Conservation (phyloP, 2,888 invertebrate species). For the Sphaeridia pumilis region DNA sequence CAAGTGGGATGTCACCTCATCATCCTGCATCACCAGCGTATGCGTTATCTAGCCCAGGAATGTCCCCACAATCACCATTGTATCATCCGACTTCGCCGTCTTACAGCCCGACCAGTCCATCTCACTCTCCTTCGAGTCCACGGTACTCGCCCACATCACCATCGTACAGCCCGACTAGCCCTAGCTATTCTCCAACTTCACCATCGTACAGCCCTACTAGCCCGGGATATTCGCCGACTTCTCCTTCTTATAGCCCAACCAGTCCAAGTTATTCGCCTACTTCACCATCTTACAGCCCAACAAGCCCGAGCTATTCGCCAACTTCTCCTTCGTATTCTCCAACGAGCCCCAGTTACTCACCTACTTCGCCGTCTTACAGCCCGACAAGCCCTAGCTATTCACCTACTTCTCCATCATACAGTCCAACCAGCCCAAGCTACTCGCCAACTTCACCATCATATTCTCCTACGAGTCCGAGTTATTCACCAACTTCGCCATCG, state of each 20-base stretch:
- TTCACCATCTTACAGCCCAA: constrained; percentile 44
- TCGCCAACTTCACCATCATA: constrained; percentile 50
- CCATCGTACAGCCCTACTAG: constrained; percentile 48
- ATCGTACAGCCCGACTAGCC: too few relatives aligned
- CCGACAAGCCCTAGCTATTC: constrained; percentile 71
- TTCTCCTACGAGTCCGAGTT: constrained; percentile 50
- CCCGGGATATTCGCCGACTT: constrained; percentile 72
- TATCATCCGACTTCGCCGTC: constrained; percentile 58
- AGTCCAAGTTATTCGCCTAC: constrained; percentile 45
- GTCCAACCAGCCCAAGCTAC: constrained; percentile 49
- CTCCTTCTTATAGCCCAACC: constrained; percentile 61
- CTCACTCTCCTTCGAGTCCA: too few relatives aligned
- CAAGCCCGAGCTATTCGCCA: constrained; percentile 57
- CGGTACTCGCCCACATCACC: too few relatives aligned
- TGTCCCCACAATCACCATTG: constrained; percentile 38
- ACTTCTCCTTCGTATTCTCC: constrained; percentile 46
- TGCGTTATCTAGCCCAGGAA: constrained; percentile 38
- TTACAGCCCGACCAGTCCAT: constrained; percentile 59
- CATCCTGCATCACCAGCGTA: constrained; percentile 41
- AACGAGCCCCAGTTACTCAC: constrained; percentile 42
- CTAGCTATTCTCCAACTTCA: too few relatives aligned
- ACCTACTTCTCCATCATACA: constrained; percentile 58
- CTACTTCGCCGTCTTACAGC: constrained; percentile 43
- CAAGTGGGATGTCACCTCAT: constrained; percentile 50
- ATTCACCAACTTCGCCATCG: constrained; percentile 56